Conservation (phyloP, 2,797 vertebrate genomes). For the Cetoscarus ocellatus region DNA sequence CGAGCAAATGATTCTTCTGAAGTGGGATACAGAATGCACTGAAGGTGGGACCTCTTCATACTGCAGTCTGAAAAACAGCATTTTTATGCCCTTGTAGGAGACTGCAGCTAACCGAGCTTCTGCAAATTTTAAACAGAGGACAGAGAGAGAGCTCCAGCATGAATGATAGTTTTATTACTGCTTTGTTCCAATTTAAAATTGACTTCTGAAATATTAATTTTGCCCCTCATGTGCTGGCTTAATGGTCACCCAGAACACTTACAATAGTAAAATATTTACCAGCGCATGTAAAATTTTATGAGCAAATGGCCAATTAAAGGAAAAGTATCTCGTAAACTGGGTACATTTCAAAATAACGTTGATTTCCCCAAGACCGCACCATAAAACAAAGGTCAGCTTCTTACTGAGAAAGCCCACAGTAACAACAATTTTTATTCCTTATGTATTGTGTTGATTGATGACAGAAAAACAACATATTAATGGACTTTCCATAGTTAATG, state of each 20-base stretch:
- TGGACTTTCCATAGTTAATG: neutral
- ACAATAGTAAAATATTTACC: constrained; percentile 39
- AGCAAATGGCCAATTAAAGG: constrained; percentile 51
- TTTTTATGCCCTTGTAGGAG: constrained; percentile 8
- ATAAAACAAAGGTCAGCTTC: constrained; percentile 7
- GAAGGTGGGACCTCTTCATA: constrained; percentile 22
- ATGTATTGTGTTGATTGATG: too few relatives aligned
- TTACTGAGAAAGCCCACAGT: neutral
- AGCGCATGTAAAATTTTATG: constrained; percentile 12
- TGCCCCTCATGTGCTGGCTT: constrained; percentile 41
- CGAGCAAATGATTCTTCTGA: constrained; percentile 26
- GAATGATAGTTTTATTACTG: constrained; percentile 41
- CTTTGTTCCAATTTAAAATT: constrained; percentile 44
- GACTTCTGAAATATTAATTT: constrained; percentile 50
- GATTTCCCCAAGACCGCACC: constrained; percentile 34
- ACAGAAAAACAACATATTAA: too few relatives aligned
- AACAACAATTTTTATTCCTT: neutral
- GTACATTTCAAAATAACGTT: constrained; percentile 45
- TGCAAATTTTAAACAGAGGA: constrained; percentile 11
- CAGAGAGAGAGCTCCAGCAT: constrained; percentile 23
- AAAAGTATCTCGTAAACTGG: constrained; percentile 45
- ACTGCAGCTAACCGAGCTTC: constrained; percentile 6
- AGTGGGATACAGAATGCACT: constrained; percentile 18
- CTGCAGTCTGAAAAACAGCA: constrained; percentile 5
- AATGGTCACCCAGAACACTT: constrained; percentile 42